Evolutionary conservation across 2,113 vertebrate genomes (phyloP).

Genomic region (Arvicanthis niloticus): DNA sequence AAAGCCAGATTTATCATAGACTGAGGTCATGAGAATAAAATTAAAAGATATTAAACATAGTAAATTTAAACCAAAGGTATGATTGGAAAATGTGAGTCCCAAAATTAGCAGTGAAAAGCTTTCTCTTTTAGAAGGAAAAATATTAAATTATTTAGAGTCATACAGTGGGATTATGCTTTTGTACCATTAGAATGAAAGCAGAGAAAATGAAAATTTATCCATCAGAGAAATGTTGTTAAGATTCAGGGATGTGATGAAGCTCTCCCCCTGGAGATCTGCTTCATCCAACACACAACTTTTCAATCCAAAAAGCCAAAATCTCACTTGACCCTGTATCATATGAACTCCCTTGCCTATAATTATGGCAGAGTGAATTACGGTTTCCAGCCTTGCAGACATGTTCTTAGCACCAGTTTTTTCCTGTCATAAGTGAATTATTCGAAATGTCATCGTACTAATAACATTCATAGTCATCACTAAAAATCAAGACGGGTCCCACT

Average conservation of each 20-base stretch:
- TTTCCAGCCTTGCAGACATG: neutral
- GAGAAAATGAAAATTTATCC: constrained; percentile 58
- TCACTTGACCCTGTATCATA: neutral
- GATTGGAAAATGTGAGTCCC: constrained; percentile 32
- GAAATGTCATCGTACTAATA: neutral
- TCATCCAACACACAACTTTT: constrained; percentile 48
- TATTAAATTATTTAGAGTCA: constrained; percentile 67
- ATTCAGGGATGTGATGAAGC: constrained; percentile 46
- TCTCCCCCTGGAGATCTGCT: constrained; percentile 18
- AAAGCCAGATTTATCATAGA: constrained; percentile 30
- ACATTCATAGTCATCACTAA: neutral
- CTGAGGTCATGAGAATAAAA: constrained; percentile 55
- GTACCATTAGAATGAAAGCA: constrained; percentile 46
- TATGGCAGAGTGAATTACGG: constrained; percentile 45
- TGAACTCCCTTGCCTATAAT: neutral
- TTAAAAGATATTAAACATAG: constrained; percentile 67
- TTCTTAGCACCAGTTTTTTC: neutral
- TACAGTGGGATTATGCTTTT: neutral
- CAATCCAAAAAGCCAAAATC: constrained; percentile 57
- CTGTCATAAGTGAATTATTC: constrained; percentile 21
- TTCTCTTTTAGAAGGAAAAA: constrained; percentile 50
- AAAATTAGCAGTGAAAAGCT: constrained; percentile 37
- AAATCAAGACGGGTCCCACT: neutral
- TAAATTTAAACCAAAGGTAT: constrained; percentile 49
- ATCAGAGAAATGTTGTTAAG: constrained; percentile 50